Base-by-base conservation (phyloP, 2,888 invertebrate species). In the Myathropa florea region DNA sequence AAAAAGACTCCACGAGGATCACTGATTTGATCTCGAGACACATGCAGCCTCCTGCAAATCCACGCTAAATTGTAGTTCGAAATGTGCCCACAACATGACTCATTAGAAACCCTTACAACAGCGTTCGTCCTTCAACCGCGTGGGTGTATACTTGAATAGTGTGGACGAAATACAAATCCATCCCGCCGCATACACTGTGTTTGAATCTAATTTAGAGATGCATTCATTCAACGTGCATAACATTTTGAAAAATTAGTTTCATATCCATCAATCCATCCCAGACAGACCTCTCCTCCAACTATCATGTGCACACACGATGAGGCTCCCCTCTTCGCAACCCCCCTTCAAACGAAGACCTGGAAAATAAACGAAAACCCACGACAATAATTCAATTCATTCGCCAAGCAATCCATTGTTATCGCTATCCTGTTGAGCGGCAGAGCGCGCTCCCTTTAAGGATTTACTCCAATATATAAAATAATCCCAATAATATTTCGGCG, bases 401-500 rank as follows among this genome's bases (percentile, higher is more conserved):
- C 39, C 76, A 46, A 39, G 76, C 39, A 76, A 80, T 76, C 80
- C 70, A 71, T 80, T 84, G 76, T 80, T 67, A 80, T 80, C 65
- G 64, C 33, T 60, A 72, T 84, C 76, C 71, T 65, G 79, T 70
- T 83, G 75, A 76, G 46, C 63, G 72, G 21, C 57, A 18, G 9
- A 24, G 18, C 26, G n/a, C 23, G 33, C 55, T 55, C 60, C 21
- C 53, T 53, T 60, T 18, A 72, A 76, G 61, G 71, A 84, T 84
- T 84, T 67, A 72, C 67, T 80, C 72, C 76, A 76, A 84, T 80
- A 80, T 84, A 80, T 71, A 84, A 76, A 84, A 76, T 84, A 84
- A 77, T 84, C 84, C 81, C 71, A 84, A 84, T 84, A 76, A 84
- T 84, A 84, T 81, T 84, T 84, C 46, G 81, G 61, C 57, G 84